Evolutionary conservation across 2,888 invertebrate genomes (phyloP), one percentile per base, ranked within the genome.

Genomic region (Hermaeophaga mercurialis): DNA sequence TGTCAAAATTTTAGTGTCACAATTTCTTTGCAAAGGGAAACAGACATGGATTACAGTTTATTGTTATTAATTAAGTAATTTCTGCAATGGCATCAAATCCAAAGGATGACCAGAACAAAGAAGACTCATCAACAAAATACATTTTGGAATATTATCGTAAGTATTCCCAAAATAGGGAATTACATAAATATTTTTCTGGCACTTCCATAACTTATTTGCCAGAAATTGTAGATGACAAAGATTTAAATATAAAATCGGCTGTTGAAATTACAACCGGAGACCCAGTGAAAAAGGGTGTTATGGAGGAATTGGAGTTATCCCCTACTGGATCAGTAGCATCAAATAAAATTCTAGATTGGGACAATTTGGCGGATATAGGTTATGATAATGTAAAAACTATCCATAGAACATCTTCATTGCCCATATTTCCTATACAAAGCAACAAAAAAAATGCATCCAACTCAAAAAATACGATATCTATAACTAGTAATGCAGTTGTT

Each of bases 281-380:
- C 7, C 53, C 17, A 12, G 1, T 6, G 6, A 14, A 26, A 12
- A 18, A 9, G 11, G 3, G 7, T 7, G 7, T 4, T 12, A 8
- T 15, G 18, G 59, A 62, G 54, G 45, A 57, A 8, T 56, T 56
- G 43, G 58, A 58, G 31, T 50, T 81, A 17, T 89, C 90, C 4
- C 90, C 91, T 1, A 85, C 89, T 12, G 91, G 90, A 61, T 88
- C 89, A 70, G 77, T 87, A 0, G 85, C 88, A 46, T 88, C 89
- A 0, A 86, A 85, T 69, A 84, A 87, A 47, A 88, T 87, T 61
- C 78, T 93, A 1, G 93, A 93, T 79, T 93, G 93, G 93, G 93
- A 93, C 73, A 91, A 90, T 28, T 85, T 91, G 17, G 93, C 90
- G 0, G 93, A 93, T 78, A 90, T 93, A 38, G 93, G 93, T 0